phyloP scores from a whole-genome alignment of 1,140 invertebrate genomes.

The Thaumatotibia leucotreta region DNA sequence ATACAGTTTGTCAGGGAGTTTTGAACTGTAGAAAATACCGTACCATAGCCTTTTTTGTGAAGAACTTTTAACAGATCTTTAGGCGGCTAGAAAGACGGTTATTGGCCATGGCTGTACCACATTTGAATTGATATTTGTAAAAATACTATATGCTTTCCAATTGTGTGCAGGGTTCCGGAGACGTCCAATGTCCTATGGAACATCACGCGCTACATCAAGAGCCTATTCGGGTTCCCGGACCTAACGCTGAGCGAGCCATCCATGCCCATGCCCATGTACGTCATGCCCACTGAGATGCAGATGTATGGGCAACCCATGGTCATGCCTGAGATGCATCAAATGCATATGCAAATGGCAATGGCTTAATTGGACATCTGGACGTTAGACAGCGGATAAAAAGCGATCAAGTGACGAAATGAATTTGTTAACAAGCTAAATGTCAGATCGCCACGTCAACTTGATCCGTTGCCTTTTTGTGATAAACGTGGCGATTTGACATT shows the following conservation, averaged over 20 bases:
- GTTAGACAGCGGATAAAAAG: conserved; percentile 22
- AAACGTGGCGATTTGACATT: conserved; percentile 68
- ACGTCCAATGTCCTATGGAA: conserved; percentile 73
- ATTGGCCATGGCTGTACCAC: background rate
- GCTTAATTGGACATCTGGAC: conserved; percentile 65
- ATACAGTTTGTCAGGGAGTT: too few species aligned
- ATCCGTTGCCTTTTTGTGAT: conserved; percentile 37
- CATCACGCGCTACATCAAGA: conserved; percentile 72
- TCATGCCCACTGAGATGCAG: conserved; percentile 39
- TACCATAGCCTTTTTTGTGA: too few species aligned
- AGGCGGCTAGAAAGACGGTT: too few species aligned
- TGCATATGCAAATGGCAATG: conserved; percentile 30
- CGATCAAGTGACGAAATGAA: conserved; percentile 63
- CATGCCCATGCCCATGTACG: conserved; percentile 64
- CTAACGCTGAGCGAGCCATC: conserved; percentile 48
- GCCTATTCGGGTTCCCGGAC: conserved; percentile 64
- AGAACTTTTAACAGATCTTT: too few species aligned
- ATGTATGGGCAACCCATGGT: conserved; percentile 45
- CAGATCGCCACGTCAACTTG: conserved; percentile 64
- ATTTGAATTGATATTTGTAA: conserved; percentile 58
- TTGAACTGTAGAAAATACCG: too few species aligned
- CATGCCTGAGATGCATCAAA: conserved; percentile 12
- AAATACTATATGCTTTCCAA: conserved; percentile 19
- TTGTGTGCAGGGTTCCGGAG: conserved; percentile 66
- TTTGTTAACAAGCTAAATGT: conserved; percentile 55